phyloP scores from a whole-genome alignment of 2,113 vertebrate species.

The Platichthys stellatus region DNA sequence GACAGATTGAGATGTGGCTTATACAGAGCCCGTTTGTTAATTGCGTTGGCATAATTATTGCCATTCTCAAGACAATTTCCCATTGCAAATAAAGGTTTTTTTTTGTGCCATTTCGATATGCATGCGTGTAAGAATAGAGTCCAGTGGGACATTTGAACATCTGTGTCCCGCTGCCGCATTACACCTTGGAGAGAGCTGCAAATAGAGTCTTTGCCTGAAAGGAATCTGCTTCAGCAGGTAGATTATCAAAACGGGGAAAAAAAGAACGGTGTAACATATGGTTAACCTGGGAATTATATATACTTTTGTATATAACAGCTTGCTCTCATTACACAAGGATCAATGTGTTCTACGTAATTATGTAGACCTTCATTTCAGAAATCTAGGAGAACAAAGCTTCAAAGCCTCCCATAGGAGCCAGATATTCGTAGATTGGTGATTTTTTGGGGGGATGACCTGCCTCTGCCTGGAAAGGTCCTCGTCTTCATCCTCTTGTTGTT shows the following conservation, averaged over 20 bases:
- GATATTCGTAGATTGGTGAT: neutral
- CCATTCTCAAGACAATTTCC: conserved; percentile 49
- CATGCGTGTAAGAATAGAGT: conserved; percentile 59
- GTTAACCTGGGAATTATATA: conserved; percentile 53
- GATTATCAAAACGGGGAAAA: neutral
- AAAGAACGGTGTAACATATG: conserved; percentile 24
- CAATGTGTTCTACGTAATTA: conserved; percentile 6
- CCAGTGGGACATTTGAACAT: conserved; percentile 71
- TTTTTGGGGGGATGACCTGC: neutral
- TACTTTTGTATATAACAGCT: conserved; percentile 9
- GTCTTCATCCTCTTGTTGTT: neutral
- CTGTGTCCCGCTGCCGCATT: conserved; percentile 55
- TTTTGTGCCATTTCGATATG: conserved; percentile 46
- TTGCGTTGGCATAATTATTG: conserved; percentile 57
- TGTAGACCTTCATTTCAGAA: neutral
- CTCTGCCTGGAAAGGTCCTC: neutral
- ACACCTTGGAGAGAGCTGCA: conserved; percentile 61
- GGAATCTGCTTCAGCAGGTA: conserved; percentile 50
- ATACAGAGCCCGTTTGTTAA: conserved; percentile 56
- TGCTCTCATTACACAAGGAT: conserved; percentile 39
- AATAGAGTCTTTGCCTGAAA: conserved; percentile 64
- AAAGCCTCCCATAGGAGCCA: neutral
- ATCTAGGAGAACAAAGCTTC: neutral
- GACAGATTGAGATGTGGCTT: conserved; percentile 52
- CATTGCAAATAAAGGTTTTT: neutral